Evolutionary conservation across 2,888 invertebrate genomes (phyloP), one percentile per base, ranked within the genome.

Genomic region (Drosophila robusta): DNA sequence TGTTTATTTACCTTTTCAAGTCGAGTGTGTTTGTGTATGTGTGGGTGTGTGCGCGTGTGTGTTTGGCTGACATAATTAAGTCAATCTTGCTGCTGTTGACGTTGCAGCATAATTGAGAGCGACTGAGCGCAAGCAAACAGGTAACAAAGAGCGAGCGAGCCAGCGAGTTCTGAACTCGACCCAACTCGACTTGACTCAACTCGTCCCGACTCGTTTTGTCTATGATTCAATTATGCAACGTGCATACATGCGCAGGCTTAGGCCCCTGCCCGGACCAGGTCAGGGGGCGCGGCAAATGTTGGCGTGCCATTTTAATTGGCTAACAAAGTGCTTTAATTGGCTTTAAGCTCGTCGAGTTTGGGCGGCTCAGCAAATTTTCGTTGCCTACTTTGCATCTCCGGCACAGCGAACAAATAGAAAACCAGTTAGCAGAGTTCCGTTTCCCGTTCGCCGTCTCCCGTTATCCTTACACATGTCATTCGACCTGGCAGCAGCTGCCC

Each of bases 91-190:
- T 60, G 75, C 68, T 82, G 82, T 83, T 86, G 82, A 78, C 80
- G 80, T 73, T 82, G 70, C 85, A 78, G 87, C 85, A 83, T 83
- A 83, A 83, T 83, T 83, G 83, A 81, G 83, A 81, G 58, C 62
- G 64, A 58, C 69, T 63, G 46, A 45, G 69, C 65, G 70, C 64
- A 39, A 42, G 65, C 50, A 64, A 56, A 39, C 51, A 63, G 57
- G 56, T 42, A 68, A 68, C 71, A 75, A 58, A 55, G 64, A 62
- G 49, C 38, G 45, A 70, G 67, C 46, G 9, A 29, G 29, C 16
- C 36, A 38, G 58, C 61, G 32, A 47, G 5, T 16, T 18, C 51
- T 29, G 12, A 46, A 41, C 64, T 34, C 44, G 18, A 66, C 52
- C 63, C 26, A 4, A 3, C 57, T 34, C 14, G 2, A 18, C 47